Evolutionary conservation across 2,113 vertebrate genomes (phyloP).

Genomic region (Pelusios castaneus): DNA sequence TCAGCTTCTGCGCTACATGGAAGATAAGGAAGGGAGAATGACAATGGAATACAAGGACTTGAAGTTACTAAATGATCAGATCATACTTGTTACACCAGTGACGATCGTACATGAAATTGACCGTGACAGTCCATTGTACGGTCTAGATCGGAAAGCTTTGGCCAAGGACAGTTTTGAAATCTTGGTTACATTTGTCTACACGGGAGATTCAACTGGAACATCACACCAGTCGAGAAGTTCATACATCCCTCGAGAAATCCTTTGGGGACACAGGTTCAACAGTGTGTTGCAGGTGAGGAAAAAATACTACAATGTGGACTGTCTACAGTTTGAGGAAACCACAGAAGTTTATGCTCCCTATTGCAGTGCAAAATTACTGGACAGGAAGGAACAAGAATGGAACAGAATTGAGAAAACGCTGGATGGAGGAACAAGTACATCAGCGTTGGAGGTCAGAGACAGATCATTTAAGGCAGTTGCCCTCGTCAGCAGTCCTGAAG

Average conservation of each 20-base stretch:
- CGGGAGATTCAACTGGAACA: slow-evolving; percentile 90
- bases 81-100: slow-evolving; percentile 88
- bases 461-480: slow-evolving; percentile 71
- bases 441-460: slow-evolving; percentile 27
- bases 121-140: slow-evolving; percentile 87
- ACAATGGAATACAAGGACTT: slow-evolving; percentile 86
- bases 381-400: slow-evolving; percentile 79
- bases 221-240: slow-evolving; percentile 95
- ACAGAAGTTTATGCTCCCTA: slow-evolving; percentile 86
- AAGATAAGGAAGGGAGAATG: slow-evolving; percentile 83
- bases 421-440: neutral
- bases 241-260: slow-evolving; percentile 87
- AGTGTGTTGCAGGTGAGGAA: slow-evolving; percentile 87
- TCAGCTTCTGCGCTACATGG: slow-evolving; percentile 83
- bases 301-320: slow-evolving; percentile 90
- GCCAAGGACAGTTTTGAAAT: slow-evolving; percentile 90
- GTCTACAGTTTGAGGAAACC: slow-evolving; percentile 91
- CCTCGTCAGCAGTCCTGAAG: slow-evolving; percentile 70
- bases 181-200: slow-evolving; percentile 94
- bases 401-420: neutral
- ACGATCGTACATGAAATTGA: slow-evolving; percentile 88
- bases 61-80: slow-evolving; percentile 82
- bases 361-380: slow-evolving; percentile 86
- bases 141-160: slow-evolving; percentile 83
- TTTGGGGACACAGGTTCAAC: slow-evolving; percentile 94